Conservation (phyloP, 2,113 vertebrate genomes). For the Bos javanicus region DNA sequence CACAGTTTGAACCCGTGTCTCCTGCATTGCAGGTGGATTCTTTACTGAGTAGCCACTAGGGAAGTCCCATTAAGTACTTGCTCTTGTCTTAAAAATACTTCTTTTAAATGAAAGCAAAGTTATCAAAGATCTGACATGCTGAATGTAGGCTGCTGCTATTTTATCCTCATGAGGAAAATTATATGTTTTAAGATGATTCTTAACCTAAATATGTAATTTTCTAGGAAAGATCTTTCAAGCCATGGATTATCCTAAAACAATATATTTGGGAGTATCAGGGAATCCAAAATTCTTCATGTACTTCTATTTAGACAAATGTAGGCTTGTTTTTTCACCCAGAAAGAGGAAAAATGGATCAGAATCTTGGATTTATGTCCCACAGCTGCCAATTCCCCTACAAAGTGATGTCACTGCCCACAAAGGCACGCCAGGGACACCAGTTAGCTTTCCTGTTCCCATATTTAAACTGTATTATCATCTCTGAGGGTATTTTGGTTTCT, state of each 20-base stretch:
- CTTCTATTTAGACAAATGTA: neutral
- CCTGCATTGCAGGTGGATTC: neutral
- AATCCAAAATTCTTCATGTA: neutral
- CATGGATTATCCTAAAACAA: neutral
- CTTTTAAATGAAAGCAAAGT: neutral
- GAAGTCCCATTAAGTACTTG: neutral
- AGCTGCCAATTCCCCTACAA: neutral
- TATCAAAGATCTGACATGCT: neutral
- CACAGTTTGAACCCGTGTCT: neutral
- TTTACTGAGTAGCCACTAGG: neutral
- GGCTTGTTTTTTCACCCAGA: neutral
- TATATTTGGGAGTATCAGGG: neutral
- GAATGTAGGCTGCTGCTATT: neutral
- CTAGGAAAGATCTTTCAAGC: neutral
- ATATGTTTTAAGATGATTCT: neutral
- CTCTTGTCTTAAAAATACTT: neutral
- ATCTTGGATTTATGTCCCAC: neutral
- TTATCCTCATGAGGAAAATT: neutral
- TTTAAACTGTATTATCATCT: neutral
- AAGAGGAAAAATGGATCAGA: neutral
- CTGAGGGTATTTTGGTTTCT: neutral
- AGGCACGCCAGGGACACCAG: neutral
- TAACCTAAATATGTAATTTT: neutral
- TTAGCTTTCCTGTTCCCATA: neutral
- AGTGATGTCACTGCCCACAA: neutral